Evolutionary conservation across 2,797 vertebrate species (phyloP), one percentile per base, ranked within the genome.

Genomic region (Rhadinocentrus ornatus): DNA sequence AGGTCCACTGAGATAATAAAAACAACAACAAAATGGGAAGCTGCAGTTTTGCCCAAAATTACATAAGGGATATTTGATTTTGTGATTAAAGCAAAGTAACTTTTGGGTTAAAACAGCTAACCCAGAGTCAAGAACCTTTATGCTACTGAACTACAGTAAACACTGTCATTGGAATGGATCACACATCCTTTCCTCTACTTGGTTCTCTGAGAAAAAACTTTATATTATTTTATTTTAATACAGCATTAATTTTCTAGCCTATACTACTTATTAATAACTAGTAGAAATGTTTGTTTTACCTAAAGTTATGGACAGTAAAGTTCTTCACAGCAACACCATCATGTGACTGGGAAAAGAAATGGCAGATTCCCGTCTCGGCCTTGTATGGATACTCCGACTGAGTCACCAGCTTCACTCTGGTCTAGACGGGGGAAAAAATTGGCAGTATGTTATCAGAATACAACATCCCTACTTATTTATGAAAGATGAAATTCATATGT

Each of bases 321-420:
- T 92, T 94, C 82, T 82, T 94, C 78, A 98, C 78, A 7, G 93
- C 85, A 72, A 97, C 91, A 37, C 95, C 96, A 46, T 76, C 86
- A 22, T 93, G 89, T 35, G 94, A 92, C 34, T 0, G 62, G 57
- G 91, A 72, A 87, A 97, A 97, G 68, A 95, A 95, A 85, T 90
- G 96, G 83, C 97, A 98, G 8, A 95, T 66, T 66, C 95, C 95
- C 0, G 88, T 94, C 61, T 92, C 78, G 78, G 94, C 96, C 90
- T 96, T 96, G 84, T 96, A 99, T 12, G 94, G 69, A 65, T 98
- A 98, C 37, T 96, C 92, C 0, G 93, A 93, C 78, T 95, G 87
- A 73, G 81, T 90, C 87, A 98, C 95, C 5, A 98, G 74, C 84
- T 96, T 96, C 66, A 95, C 86, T 81, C 91, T 89, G 15, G 94